Conservation (phyloP, 2,797 vertebrate genomes). For the Melanotaenia parkinsoni region DNA sequence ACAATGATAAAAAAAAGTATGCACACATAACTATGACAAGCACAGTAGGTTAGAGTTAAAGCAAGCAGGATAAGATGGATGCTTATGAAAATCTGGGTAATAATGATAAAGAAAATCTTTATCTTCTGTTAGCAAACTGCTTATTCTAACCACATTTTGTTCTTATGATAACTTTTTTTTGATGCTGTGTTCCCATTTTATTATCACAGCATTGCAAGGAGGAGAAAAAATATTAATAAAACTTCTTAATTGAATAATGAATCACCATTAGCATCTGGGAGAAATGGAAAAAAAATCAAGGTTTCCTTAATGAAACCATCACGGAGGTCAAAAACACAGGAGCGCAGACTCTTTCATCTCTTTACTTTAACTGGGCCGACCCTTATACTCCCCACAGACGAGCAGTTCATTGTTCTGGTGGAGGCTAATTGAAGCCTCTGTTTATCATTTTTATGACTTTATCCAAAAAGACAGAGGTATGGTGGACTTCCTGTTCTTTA, state of each 20-base stretch:
- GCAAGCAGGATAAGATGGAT: neutral
- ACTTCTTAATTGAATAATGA: constrained; percentile 63
- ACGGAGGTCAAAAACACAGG: constrained; percentile 65
- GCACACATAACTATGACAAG: neutral
- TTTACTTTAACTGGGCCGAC: constrained; percentile 67
- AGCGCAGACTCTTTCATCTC: constrained; percentile 70
- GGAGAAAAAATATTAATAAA: constrained; percentile 55
- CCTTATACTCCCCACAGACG: constrained; percentile 50
- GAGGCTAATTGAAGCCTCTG: constrained; percentile 76
- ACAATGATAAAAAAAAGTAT: neutral
- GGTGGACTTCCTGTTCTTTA: constrained; percentile 78
- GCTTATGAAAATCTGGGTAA: neutral
- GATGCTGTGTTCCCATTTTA: constrained; percentile 20
- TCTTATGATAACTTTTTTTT: constrained; percentile 34
- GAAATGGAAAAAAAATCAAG: constrained; percentile 61
- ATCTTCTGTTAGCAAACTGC: neutral
- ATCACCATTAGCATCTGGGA: constrained; percentile 53
- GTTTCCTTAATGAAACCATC: constrained; percentile 67
- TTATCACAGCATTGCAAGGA: constrained; percentile 27
- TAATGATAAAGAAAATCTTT: neutral
- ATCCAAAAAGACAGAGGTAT: constrained; percentile 83
- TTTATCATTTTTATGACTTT: constrained; percentile 89
- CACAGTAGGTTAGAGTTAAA: neutral
- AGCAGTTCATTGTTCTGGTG: constrained; percentile 73
- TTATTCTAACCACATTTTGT: constrained; percentile 1